Evolutionary conservation across 37 sponge, comb jelly and placozoan genomes (phyloP).

Genomic region (Geodia barretti): DNA sequence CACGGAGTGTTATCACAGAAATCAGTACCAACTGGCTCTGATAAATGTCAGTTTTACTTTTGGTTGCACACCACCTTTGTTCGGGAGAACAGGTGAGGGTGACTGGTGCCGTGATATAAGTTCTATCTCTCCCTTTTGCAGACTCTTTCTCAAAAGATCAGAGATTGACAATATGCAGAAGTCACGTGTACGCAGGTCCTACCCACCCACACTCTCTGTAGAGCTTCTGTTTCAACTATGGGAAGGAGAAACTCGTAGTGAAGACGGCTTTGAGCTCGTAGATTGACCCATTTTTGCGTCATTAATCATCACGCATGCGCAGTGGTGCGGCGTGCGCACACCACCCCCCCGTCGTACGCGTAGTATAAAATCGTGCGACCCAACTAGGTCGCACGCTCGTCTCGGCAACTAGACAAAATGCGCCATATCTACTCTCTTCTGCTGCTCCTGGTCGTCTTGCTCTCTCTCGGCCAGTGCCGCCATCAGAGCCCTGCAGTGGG

Average conservation of each 20-base stretch:
- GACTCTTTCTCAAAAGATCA: conserved; percentile 20
- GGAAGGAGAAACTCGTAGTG: background rate
- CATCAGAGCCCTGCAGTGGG: background rate
- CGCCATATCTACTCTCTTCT: no score
- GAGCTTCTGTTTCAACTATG: conserved; percentile 11
- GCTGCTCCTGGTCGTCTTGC: background rate
- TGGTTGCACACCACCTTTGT: conserved; percentile 75
- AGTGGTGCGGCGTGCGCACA: no score
- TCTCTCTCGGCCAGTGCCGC: background rate
- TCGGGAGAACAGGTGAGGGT: conserved; percentile 32
- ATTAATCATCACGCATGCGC: no score
- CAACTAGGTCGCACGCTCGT: no score
- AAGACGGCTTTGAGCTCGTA: background rate
- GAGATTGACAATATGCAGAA: conserved; percentile 54
- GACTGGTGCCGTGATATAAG: background rate
- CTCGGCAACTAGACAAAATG: no score
- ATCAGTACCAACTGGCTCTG: conserved; percentile 37
- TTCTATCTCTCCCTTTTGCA: conserved; percentile 1
- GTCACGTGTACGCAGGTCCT: conserved; percentile 15
- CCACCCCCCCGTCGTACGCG: no score
- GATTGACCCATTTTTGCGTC: no score
- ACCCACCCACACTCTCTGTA: conserved; percentile 9
- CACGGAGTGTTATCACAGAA: background rate
- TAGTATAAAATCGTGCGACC: no score
- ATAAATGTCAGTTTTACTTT: conserved; percentile 68